Conservation (phyloP, 35 echinoderm and acorn worm species). For the Holothuria glaberrima region DNA sequence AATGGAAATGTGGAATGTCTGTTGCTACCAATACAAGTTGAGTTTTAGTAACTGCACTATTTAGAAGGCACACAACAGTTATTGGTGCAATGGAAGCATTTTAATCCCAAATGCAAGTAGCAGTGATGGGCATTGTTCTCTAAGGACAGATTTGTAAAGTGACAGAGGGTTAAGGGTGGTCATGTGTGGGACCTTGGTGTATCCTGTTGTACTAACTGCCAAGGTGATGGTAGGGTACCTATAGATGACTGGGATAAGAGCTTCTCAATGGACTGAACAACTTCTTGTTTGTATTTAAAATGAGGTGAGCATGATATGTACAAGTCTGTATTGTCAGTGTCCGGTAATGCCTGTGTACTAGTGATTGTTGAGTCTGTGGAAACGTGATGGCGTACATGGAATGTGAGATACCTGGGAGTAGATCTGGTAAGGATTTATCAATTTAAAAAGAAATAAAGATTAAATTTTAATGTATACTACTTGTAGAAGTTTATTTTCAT, state of each 20-base stretch:
- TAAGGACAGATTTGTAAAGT: not conserved
- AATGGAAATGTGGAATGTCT: slow-evolving; percentile 26
- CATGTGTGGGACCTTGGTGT: slow-evolving; percentile 18
- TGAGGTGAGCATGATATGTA: too few relatives aligned
- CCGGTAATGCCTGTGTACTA: too few relatives aligned
- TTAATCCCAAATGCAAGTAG: slow-evolving; percentile 31
- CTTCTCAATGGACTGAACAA: not conserved
- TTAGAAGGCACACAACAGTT: not conserved
- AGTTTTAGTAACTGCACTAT: not conserved
- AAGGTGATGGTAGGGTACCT: not conserved
- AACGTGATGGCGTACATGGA: too few relatives aligned
- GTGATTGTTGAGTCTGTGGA: too few relatives aligned
- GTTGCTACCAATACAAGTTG: not conserved
- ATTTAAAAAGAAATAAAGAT: too few relatives aligned
- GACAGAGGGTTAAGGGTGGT: not conserved
- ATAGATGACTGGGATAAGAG: not conserved
- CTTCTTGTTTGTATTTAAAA: too few relatives aligned
- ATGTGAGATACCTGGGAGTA: too few relatives aligned
- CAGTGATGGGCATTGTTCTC: not conserved
- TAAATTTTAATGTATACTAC: too few relatives aligned
- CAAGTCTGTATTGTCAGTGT: too few relatives aligned
- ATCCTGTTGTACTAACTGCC: not conserved
- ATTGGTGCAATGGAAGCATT: not conserved
- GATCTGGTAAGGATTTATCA: too few relatives aligned
- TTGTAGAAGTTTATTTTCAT: too few relatives aligned